Evolutionary conservation across 2,797 vertebrate genomes (phyloP).

Genomic region (Enteromius fasciolatus): DNA sequence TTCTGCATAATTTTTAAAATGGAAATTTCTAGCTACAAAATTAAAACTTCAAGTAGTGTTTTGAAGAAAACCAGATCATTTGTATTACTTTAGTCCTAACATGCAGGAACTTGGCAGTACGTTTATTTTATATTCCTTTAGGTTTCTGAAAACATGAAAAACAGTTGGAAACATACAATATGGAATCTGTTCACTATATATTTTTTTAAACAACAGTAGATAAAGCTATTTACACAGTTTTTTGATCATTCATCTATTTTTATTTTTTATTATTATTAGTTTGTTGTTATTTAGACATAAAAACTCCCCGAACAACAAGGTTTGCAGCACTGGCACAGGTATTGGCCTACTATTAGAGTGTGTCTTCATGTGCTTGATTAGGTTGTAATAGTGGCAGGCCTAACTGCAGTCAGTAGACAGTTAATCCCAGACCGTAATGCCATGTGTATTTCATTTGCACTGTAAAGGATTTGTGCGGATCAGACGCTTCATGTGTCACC

Average conservation of each 20-base stretch:
- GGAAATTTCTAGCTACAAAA: neutral
- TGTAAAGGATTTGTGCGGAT: slow-evolving; percentile 75
- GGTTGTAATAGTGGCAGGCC: slow-evolving; percentile 65
- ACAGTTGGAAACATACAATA: neutral
- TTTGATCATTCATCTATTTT: neutral
- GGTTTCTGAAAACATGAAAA: neutral
- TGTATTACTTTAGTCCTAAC: neutral
- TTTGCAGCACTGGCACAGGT: slow-evolving; percentile 17
- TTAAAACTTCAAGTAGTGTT: neutral
- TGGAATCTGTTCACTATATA: neutral
- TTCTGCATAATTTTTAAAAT: neutral
- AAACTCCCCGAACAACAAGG: neutral
- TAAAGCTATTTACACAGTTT: neutral
- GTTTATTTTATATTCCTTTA: neutral
- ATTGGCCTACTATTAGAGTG: slow-evolving; percentile 60
- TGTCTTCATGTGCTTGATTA: slow-evolving; percentile 64
- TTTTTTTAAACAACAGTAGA: neutral
- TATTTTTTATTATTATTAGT: neutral
- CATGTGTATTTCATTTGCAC: slow-evolving; percentile 74
- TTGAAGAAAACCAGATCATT: neutral
- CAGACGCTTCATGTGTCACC: slow-evolving; percentile 73
- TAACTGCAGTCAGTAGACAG: slow-evolving; percentile 65
- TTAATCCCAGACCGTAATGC: slow-evolving; percentile 66
- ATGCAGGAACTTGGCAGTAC: neutral
- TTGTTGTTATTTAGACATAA: neutral